Evolutionary conservation across 2,888 invertebrate genomes (phyloP).

Genomic region (Drosophila bunnanda): DNA sequence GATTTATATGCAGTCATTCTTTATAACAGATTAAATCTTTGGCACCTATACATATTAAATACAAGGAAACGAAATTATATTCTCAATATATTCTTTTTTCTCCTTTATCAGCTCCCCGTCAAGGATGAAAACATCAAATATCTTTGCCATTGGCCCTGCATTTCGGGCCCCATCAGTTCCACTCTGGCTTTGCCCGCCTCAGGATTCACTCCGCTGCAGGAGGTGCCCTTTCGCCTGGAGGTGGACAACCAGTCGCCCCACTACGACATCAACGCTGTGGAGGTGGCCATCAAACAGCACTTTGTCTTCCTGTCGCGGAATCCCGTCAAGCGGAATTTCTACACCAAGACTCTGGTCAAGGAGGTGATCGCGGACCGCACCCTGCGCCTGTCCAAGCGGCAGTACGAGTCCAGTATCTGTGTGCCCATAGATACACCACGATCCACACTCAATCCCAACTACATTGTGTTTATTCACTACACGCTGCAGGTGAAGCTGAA

Average conservation of each 20-base stretch:
- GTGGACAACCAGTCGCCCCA: slow-evolving; percentile 87
- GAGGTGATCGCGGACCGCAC: slow-evolving; percentile 74
- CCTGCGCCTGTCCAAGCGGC: slow-evolving; percentile 73
- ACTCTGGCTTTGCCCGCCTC: slow-evolving; percentile 86
- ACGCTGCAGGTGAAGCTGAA: slow-evolving; percentile 77
- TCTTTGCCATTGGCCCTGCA: slow-evolving; percentile 82
- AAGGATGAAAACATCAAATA: slow-evolving; percentile 81
- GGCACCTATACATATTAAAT: background rate
- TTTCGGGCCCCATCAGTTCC: slow-evolving; percentile 78
- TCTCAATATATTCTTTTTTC: no score
- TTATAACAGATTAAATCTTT: background rate
- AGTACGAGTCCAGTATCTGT: slow-evolving; percentile 86
- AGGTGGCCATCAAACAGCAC: slow-evolving; percentile 79
- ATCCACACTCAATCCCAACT: slow-evolving; percentile 86
- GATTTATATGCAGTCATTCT: background rate
- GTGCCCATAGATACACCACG: slow-evolving; percentile 89
- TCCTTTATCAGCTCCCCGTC: slow-evolving; percentile 64
- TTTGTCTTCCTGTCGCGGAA: slow-evolving; percentile 81
- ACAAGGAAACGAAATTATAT: background rate
- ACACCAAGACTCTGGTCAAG: slow-evolving; percentile 75
- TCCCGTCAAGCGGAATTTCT: slow-evolving; percentile 80
- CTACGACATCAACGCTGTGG: slow-evolving; percentile 77
- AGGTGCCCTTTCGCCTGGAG: slow-evolving; percentile 88
- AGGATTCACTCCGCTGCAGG: slow-evolving; percentile 90
- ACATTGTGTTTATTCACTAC: slow-evolving; percentile 81